Conservation (phyloP, 1,140 invertebrate species). For the Drosophila dunni region DNA sequence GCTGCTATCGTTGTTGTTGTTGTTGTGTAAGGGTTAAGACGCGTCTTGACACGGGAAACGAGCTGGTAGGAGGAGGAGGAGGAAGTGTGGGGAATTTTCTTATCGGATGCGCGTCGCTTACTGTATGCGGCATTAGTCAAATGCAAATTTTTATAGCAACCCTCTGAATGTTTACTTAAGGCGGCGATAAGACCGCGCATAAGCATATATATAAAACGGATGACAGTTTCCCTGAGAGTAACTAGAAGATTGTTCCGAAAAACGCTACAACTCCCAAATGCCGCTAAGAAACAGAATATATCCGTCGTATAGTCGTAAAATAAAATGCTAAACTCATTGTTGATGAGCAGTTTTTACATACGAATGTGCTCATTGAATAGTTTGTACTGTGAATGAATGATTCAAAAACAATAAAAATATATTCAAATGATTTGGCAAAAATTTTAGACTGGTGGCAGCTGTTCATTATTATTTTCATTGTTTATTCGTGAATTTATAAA, state of each 20-base stretch:
- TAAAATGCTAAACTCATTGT: too few relatives aligned
- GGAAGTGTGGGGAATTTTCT: constrained; percentile 20
- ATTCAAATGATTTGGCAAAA: too few relatives aligned
- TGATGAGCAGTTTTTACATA: too few relatives aligned
- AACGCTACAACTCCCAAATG: neutral
- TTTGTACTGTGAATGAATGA: too few relatives aligned
- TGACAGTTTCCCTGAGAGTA: constrained; percentile 1
- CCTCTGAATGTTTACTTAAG: constrained; percentile 62
- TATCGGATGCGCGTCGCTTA: constrained; percentile 50
- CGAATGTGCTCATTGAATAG: too few relatives aligned
- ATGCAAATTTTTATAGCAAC: constrained; percentile 79
- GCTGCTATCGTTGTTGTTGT: constrained; percentile 27
- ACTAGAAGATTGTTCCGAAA: neutral
- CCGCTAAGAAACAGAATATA: neutral
- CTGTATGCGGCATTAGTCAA: constrained; percentile 70
- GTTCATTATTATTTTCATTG: too few relatives aligned
- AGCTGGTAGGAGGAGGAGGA: neutral
- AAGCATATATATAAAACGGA: constrained; percentile 67
- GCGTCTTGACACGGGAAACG: constrained; percentile 10
- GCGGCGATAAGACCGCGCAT: constrained; percentile 69
- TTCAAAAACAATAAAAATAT: too few relatives aligned
- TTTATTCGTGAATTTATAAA: too few relatives aligned
- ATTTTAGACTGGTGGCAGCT: too few relatives aligned
- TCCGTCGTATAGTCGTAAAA: too few relatives aligned
- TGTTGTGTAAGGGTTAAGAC: constrained; percentile 58